Evolutionary conservation across 1,140 invertebrate genomes (phyloP).

Genomic region (Lepidurus packardi): DNA sequence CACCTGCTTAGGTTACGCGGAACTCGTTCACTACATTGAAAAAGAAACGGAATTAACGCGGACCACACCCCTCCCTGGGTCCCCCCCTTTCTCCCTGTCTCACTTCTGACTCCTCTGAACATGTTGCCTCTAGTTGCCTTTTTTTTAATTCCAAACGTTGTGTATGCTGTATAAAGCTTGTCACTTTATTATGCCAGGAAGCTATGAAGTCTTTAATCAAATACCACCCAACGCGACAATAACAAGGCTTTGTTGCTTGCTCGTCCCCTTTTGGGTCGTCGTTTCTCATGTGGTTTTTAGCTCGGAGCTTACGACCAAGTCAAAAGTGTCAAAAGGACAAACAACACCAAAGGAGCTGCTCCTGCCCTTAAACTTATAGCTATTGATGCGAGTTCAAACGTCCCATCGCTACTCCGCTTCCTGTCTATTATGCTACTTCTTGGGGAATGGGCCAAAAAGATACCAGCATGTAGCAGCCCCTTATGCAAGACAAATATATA

Average conservation of each 20-base stretch:
- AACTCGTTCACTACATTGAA: not conserved
- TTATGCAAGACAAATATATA: too few species aligned
- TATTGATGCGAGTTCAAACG: too few species aligned
- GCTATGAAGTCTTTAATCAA: constrained; percentile 16
- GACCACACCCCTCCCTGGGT: not conserved
- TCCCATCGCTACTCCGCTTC: too few species aligned
- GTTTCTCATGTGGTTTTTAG: not conserved
- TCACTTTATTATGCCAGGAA: constrained; percentile 15
- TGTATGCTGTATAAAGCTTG: not conserved
- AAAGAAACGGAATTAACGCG: not conserved
- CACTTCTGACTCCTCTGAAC: not conserved
- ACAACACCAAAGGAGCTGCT: not conserved
- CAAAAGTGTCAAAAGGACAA: not conserved
- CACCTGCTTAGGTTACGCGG: not conserved
- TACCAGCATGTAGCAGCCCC: too few species aligned
- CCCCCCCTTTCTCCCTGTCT: not conserved
- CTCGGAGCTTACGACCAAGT: not conserved
- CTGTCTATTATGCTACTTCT: too few species aligned
- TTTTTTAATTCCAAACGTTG: not conserved
- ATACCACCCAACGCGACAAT: not conserved
- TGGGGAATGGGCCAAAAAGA: too few species aligned
- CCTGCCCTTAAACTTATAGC: not conserved
- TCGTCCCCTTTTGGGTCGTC: not conserved
- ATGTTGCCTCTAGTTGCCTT: not conserved
- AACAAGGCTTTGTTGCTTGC: not conserved